phyloP scores from a whole-genome alignment of 1,140 invertebrate species.

The Bombus huntii region DNA sequence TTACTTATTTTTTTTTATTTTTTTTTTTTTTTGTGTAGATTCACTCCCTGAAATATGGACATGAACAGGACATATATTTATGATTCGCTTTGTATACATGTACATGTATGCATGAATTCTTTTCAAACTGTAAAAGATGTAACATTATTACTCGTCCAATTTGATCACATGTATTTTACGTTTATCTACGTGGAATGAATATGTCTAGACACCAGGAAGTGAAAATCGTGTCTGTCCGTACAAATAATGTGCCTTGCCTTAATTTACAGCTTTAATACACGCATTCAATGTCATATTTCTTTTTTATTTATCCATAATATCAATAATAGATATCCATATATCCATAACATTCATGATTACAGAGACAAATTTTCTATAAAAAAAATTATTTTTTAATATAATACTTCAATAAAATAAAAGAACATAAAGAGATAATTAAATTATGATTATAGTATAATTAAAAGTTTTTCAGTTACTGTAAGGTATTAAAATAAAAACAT shows the following conservation, averaged over 20 bases:
- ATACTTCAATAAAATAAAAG: background rate
- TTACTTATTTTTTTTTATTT: no score
- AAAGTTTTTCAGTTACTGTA: background rate
- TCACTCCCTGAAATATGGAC: no score
- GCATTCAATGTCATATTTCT: background rate
- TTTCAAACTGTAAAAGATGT: background rate
- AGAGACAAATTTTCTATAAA: background rate
- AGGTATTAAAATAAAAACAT: background rate
- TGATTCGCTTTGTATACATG: no score
- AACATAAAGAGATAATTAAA: no score
- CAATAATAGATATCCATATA: no score
- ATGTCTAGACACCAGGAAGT: conserved; percentile 1
- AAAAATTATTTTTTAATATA: background rate
- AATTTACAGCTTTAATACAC: background rate
- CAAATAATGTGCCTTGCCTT: background rate
- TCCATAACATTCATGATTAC: no score
- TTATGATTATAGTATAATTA: background rate
- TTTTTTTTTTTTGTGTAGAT: no score
- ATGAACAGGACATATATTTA: no score
- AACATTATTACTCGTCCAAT: background rate
- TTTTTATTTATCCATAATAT: background rate
- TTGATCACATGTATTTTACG: background rate
- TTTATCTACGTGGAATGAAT: background rate
- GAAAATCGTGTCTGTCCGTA: background rate
- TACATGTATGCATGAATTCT: no score